phyloP scores from a whole-genome alignment of 2,888 invertebrate genomes.

The Lasioglossum leucozonium region DNA sequence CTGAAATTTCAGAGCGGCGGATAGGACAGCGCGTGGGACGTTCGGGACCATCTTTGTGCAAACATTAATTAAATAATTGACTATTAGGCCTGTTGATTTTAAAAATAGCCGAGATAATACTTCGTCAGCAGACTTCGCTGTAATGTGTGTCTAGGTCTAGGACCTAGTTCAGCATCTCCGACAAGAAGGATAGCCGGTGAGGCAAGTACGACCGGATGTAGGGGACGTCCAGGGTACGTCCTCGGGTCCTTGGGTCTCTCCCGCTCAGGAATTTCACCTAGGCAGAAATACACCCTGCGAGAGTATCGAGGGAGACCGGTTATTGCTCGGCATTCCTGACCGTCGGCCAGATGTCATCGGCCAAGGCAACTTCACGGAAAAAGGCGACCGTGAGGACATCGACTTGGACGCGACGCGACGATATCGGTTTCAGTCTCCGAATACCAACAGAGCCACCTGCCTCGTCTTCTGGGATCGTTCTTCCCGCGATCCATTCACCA shows the following conservation, averaged over 20 bases:
- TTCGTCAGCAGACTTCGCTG: neutral
- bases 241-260: constrained; percentile 27
- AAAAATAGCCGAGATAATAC: too few relatives aligned
- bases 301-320: constrained; percentile 74
- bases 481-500: constrained; percentile 41
- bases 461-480: constrained; percentile 38
- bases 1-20: neutral
- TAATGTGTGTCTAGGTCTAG: neutral
- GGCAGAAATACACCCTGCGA: constrained; percentile 68
- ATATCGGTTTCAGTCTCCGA: constrained; percentile 74
- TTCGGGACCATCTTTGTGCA: neutral
- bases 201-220: neutral
- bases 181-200: neutral
- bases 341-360: constrained; percentile 82
- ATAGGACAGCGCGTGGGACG: neutral
- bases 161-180: neutral
- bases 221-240: constrained; percentile 1
- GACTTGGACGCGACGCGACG: constrained; percentile 74
- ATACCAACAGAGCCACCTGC: constrained; percentile 65
- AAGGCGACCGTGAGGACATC: constrained; percentile 68
- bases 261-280: constrained; percentile 70
- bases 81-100: neutral
- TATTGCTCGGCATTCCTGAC: constrained; percentile 79
- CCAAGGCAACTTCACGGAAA: constrained; percentile 75
- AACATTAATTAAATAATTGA: neutral